phyloP scores from a whole-genome alignment of 2,888 invertebrate species.

The Deilephila porcellus region DNA sequence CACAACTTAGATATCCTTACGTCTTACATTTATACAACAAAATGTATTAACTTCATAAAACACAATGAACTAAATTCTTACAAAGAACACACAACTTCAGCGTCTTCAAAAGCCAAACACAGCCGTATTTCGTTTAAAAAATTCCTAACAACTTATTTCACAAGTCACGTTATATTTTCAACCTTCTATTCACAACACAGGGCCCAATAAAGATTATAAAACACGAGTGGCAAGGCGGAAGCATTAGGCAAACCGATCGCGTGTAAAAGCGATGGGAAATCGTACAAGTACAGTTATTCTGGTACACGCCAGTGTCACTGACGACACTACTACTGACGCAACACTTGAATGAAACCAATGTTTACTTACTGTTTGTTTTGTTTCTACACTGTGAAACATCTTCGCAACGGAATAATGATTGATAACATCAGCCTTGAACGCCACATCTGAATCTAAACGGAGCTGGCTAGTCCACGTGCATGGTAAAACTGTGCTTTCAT shows the following conservation, averaged over 20 bases:
- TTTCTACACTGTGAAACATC: background rate
- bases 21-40: too few relatives aligned
- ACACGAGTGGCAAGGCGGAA: constrained; percentile 47
- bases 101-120: background rate
- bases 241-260: constrained; percentile 43
- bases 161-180: constrained; percentile 8
- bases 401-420: background rate
- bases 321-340: constrained; percentile 36
- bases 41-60: too few relatives aligned
- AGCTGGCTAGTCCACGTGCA: constrained; percentile 9
- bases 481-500: background rate
- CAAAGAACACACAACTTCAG: background rate
- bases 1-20: too few relatives aligned
- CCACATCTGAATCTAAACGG: background rate
- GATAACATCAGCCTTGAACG: background rate
- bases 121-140: background rate
- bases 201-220: constrained; percentile 18
- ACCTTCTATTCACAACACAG: background rate
- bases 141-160: background rate
- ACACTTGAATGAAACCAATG: constrained; percentile 26
- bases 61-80: too few relatives aligned
- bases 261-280: constrained; percentile 46
- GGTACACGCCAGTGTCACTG: constrained; percentile 43
- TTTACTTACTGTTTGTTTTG: constrained; percentile 21
- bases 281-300: constrained; percentile 57